Conservation (phyloP, 2,797 vertebrate species). For the Threskiornis aethiopicus region DNA sequence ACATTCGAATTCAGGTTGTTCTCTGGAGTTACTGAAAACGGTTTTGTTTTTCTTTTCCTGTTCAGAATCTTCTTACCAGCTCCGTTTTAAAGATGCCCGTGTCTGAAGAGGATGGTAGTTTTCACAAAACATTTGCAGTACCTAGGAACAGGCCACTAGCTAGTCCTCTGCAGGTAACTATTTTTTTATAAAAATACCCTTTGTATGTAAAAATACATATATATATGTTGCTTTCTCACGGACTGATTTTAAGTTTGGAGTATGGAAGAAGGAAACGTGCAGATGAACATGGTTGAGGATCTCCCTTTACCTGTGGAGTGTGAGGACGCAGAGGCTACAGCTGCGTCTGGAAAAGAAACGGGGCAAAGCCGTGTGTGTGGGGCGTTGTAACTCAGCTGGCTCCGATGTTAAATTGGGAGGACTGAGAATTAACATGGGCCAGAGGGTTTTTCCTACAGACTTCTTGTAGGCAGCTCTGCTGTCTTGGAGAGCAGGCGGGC, state of each 20-base stretch:
- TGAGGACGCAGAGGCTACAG: background rate
- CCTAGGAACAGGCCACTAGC: slow-evolving; percentile 84
- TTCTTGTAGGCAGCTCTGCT: background rate
- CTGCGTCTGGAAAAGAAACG: background rate
- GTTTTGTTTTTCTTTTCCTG: background rate
- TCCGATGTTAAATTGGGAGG: background rate
- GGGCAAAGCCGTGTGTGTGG: fast-evolving
- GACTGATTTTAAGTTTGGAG: background rate
- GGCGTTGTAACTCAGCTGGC: background rate
- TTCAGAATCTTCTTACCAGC: slow-evolving; percentile 92
- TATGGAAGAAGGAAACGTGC: background rate
- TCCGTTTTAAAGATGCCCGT: slow-evolving; percentile 86
- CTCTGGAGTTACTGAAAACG: slow-evolving; percentile 16
- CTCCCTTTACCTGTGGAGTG: background rate
- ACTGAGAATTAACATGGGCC: fast-evolving
- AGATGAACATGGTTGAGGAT: background rate
- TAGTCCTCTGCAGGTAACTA: slow-evolving; percentile 79
- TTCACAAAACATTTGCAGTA: slow-evolving; percentile 84
- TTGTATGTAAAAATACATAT: background rate
- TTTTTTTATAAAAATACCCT: background rate
- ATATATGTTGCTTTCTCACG: background rate
- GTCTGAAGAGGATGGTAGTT: slow-evolving; percentile 86
- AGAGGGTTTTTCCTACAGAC: background rate
- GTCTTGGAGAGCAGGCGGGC: background rate
- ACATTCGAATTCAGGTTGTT: background rate